Evolutionary conservation across 2,888 invertebrate genomes (phyloP).

Genomic region (Notocelia uddmanniana): DNA sequence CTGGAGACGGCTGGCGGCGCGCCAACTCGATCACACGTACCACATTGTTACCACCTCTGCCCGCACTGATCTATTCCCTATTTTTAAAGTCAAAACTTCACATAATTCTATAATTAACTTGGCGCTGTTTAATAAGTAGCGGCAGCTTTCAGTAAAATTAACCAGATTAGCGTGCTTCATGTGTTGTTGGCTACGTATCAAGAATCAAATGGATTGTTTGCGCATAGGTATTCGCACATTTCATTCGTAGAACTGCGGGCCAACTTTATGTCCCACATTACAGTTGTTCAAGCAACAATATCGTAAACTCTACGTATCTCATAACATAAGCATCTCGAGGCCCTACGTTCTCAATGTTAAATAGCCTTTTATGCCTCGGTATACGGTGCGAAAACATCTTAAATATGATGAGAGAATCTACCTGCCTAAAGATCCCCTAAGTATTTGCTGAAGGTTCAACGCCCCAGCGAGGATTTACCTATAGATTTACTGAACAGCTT

Average conservation of each 20-base stretch:
- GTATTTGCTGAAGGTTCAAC: slow-evolving; percentile 70
- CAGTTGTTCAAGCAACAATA: slow-evolving; percentile 12
- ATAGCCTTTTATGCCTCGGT: slow-evolving; percentile 56
- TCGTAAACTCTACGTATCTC: slow-evolving; percentile 30
- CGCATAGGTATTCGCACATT: slow-evolving; percentile 58
- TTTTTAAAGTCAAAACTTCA: slow-evolving; percentile 56
- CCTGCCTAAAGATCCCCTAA: slow-evolving; percentile 57
- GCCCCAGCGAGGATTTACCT: slow-evolving; percentile 69
- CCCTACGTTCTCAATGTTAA: slow-evolving; percentile 50
- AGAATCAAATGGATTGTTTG: slow-evolving; percentile 72
- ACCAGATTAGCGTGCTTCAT: slow-evolving; percentile 62
- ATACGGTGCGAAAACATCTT: slow-evolving; percentile 60
- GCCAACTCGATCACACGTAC: slow-evolving; percentile 76
- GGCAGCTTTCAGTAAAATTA: slow-evolving; percentile 58
- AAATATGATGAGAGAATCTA: slow-evolving; percentile 44
- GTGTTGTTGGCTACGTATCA: slow-evolving; percentile 71
- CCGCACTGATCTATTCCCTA: slow-evolving; percentile 60
- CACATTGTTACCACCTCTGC: slow-evolving; percentile 61
- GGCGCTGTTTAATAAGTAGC: slow-evolving; percentile 50
- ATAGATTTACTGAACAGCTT: slow-evolving; percentile 74
- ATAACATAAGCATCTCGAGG: slow-evolving; percentile 54
- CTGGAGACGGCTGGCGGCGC: slow-evolving; percentile 68
- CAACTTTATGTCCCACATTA: slow-evolving; percentile 30
- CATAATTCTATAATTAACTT: slow-evolving; percentile 55
- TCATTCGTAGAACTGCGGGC: slow-evolving; percentile 20